phyloP scores from a whole-genome alignment of 2,888 invertebrate species.

The Ceramica pisi region DNA sequence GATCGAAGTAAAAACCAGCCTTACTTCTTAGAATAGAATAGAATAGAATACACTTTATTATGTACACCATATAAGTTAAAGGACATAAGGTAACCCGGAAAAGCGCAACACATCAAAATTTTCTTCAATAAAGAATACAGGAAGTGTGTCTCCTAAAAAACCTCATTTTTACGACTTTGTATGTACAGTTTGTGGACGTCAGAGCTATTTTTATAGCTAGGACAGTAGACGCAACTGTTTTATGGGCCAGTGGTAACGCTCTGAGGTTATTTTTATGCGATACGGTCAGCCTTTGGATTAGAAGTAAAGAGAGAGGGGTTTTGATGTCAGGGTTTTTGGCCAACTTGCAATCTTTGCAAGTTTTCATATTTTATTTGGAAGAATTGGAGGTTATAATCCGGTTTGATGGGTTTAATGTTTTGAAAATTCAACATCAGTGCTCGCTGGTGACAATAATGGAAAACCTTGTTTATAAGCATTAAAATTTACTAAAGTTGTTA shows the following conservation, averaged over 20 bases:
- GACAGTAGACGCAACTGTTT: conserved; percentile 28
- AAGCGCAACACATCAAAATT: conserved; percentile 4
- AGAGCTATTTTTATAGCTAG: conserved; percentile 48
- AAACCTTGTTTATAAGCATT: too few relatives aligned
- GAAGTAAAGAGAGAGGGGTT: not conserved
- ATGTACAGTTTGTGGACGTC: conserved; percentile 18
- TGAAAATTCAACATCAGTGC: too few relatives aligned
- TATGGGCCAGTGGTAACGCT: conserved; percentile 20
- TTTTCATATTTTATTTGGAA: not conserved
- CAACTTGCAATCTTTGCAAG: not conserved
- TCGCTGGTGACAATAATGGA: too few relatives aligned
- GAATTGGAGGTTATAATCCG: too few relatives aligned
- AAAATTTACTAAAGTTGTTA: too few relatives aligned
- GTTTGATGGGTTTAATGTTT: too few relatives aligned
- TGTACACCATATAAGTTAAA: too few relatives aligned
- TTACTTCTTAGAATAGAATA: too few relatives aligned
- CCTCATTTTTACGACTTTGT: conserved; percentile 32
- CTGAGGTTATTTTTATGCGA: conserved; percentile 27
- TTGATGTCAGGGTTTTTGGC: not conserved
- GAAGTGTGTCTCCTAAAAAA: conserved; percentile 35
- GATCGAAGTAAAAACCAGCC: too few relatives aligned
- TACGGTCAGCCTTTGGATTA: not conserved
- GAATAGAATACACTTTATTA: not conserved
- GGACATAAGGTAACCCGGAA: not conserved
- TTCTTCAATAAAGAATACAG: conserved; percentile 1